Base-by-base conservation (phyloP, 2,888 invertebrate genomes). In the Melipona beecheii region DNA sequence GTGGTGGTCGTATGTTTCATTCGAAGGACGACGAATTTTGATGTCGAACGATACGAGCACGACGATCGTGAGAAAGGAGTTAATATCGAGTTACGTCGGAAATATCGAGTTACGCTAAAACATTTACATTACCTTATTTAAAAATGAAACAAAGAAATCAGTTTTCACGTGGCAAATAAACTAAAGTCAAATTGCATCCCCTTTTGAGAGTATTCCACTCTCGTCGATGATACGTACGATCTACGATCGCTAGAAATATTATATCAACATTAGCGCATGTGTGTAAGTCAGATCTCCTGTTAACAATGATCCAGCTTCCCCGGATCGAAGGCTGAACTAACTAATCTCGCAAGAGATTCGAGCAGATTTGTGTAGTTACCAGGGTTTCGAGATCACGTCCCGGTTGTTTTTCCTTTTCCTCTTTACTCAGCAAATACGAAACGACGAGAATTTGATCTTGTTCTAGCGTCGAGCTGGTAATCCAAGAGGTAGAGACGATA, bases 351-450 rank as follows among this genome's bases (percentile, higher is more conserved):
- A 5, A 36, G 2, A 64, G 17, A 17, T 60, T 60, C 17, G 27
- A 17, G 24, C 24, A 17, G 19, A 60, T 60, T 17, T 24, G 17
- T 24, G 24, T 60, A 24, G 60, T 60, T 27, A 27, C 17, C 19
- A 9, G 24, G 17, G 17, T 17, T 31, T 21, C 2, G 64, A 31
- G 31, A 69, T 21, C 24, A 58, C 72, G n/a, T 27, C 19, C 11
- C 24, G 19, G 43, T 60, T 27, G 21, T 50, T n/a, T 50, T 21
- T 69, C 21, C n/a, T 24, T 19, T 31, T 31, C 15, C 11, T 17
- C 60, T 36, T 71, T n/a, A 50, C 58, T 66, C 64, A 58, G 71
- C 75, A 65, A 36, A 58, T 65, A 24, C 13, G 43, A 64, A 54
- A 52, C 43, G 27, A 49, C 27, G 17, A 36, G 21, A 15, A 58